phyloP scores from a whole-genome alignment of 2,113 vertebrate genomes.

The Semnopithecus entellus region DNA sequence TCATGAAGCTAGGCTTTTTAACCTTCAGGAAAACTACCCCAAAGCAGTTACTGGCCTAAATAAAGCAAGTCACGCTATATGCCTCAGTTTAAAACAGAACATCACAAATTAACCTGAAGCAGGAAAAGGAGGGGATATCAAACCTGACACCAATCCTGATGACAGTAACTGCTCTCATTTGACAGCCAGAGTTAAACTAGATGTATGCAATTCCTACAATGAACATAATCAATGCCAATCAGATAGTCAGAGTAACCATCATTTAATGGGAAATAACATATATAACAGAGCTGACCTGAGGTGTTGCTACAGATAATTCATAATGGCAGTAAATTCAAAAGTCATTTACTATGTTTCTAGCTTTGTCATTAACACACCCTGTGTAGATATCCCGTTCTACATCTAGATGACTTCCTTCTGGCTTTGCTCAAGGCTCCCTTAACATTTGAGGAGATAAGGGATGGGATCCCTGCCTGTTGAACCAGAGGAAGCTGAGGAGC shows the following conservation, averaged over 20 bases:
- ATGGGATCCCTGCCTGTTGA: not conserved
- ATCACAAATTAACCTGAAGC: not conserved
- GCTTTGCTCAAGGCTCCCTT: not conserved
- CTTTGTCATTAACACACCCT: not conserved
- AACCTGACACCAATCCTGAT: not conserved
- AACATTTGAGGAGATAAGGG: not conserved
- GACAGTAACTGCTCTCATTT: not conserved
- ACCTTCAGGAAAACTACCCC: not conserved
- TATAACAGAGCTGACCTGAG: not conserved
- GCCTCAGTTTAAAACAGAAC: constrained; percentile 22
- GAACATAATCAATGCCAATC: not conserved
- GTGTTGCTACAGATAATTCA: not conserved
- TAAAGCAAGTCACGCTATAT: not conserved
- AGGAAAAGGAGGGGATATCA: not conserved
- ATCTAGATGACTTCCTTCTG: not conserved
- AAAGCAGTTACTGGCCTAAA: not conserved
- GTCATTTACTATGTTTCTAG: not conserved
- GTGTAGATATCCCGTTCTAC: not conserved
- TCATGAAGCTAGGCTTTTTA: not conserved
- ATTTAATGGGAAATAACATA: not conserved
- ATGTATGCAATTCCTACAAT: not conserved
- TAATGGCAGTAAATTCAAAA: not conserved
- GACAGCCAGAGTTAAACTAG: not conserved
- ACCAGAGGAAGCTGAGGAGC: not conserved
- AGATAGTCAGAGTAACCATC: not conserved